Percentiles rank a stretch among this genome's conserved stretches.
Evolutionary conservation across 2,888 invertebrate genomes (phyloP).

Genomic region (Ypsolopha scabrella): DNA sequence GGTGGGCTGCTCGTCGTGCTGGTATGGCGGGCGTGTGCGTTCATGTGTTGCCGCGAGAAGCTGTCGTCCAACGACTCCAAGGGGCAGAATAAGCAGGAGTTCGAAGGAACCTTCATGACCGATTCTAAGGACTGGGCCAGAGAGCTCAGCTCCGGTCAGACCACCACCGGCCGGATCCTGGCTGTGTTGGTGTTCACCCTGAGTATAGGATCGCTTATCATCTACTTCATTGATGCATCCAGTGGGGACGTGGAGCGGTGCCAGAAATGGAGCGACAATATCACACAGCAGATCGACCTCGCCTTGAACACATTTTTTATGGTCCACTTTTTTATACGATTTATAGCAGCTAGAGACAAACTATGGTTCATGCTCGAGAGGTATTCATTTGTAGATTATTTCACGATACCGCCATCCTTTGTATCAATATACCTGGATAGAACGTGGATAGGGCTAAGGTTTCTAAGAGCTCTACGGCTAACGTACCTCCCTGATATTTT

Average conservation of each 20-base stretch:
- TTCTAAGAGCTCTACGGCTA: conserved; percentile 98
- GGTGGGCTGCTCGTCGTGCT: conserved; percentile 93
- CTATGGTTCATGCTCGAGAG: conserved; percentile 99
- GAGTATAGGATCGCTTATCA: conserved; percentile 99
- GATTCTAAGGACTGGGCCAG: conserved; percentile 99
- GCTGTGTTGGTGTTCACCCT: conserved; percentile 99
- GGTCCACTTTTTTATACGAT: conserved; percentile 99
- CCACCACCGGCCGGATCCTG: conserved; percentile 98
- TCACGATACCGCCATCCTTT: conserved; percentile 99
- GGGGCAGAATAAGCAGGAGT: conserved; percentile 90
- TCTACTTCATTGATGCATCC: conserved; percentile 99
- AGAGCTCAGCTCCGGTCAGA: conserved; percentile 99
- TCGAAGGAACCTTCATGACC: conserved; percentile 99
- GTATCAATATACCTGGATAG: conserved; percentile 99
- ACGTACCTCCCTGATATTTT: conserved; percentile 99
- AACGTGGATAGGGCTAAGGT: conserved; percentile 99
- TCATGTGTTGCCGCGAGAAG: conserved; percentile 93
- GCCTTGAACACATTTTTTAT: conserved; percentile 99
- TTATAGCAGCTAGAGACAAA: conserved; percentile 99
- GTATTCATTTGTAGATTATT: conserved; percentile 99
- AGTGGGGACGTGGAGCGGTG: conserved; percentile 99
- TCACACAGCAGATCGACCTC: conserved; percentile 99
- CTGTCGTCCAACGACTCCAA: conserved; percentile 93
- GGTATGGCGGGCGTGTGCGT: conserved; percentile 93
- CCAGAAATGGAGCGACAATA: conserved; percentile 99